Base-by-base conservation (phyloP, 64 coral and sea anemone species). In the Pocillopora verrucosa region DNA sequence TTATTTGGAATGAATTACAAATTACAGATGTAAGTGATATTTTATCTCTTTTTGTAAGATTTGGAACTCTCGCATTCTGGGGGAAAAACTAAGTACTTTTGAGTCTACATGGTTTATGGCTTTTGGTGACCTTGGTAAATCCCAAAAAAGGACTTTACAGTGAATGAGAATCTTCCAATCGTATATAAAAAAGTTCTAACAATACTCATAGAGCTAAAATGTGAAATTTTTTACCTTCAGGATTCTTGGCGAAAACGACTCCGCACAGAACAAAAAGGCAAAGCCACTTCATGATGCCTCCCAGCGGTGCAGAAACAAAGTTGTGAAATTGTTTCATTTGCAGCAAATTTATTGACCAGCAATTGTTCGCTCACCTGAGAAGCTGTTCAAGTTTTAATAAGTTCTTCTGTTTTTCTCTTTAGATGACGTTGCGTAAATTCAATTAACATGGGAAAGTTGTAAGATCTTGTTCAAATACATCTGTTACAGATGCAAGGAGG, bases 201-300 rank as follows among this genome's bases (percentile, higher is more conserved):
- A 51, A 51, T 51, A 51, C 41, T 51, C 41, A 51, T 51, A 51
- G 41, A 51, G 41, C 41, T 51, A 51, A 51, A 51, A 51, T 51
- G 11, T 11, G 61, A 16, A 37, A 68, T 20, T 16, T 9, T 7
- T 83, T 68, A 83, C 80, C 80, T 16, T 83, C 80, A 11, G 80
- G 80, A 11, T 65, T 83, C n/a, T 83, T 62, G 16, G 80, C 80
- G 11, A 83, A 20, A 15, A 63, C 36, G 11, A 83, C 19, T 30
- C n/a, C 80, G 17, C 62, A 83, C 61, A 83, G 26, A 17, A 63
- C 61, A 45, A 83, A 62, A n/a, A 67, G 34, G 61, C 51, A 68
- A 6, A 83, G 80, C 80, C 61, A 83, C 60, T 45, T 83, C 80
- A 83, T 83, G 16, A 68, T 83, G 80, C 36, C 36, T 41, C 80